Evolutionary conservation across 2,888 invertebrate genomes (phyloP).

Genomic region (Anoncus sp.): DNA sequence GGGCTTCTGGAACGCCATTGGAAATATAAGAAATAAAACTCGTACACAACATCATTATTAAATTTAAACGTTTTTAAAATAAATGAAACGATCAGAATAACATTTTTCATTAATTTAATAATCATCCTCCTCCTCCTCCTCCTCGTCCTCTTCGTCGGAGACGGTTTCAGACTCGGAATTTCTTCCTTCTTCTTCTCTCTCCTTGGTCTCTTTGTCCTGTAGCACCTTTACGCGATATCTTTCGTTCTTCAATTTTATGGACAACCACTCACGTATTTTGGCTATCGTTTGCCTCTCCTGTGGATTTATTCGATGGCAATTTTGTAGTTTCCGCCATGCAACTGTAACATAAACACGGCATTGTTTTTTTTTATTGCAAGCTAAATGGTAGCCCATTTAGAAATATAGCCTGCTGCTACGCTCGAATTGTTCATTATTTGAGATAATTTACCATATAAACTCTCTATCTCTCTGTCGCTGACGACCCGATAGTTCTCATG

Average conservation of each 20-base stretch:
- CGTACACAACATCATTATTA: not conserved
- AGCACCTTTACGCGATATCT: not conserved
- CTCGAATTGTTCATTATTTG: not conserved
- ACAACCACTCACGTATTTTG: conserved; percentile 9
- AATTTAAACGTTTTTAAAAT: not conserved
- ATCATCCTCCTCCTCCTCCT: conserved; percentile 1
- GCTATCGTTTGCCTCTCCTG: not conserved
- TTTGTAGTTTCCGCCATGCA: conserved; percentile 1
- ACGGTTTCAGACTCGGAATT: not conserved
- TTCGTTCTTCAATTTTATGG: conserved; percentile 6
- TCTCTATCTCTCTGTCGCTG: not conserved
- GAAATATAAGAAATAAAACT: not conserved
- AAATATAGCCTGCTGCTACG: not conserved
- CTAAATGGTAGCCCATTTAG: not conserved
- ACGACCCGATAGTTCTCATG: not conserved
- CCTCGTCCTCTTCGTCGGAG: conserved; percentile 11
- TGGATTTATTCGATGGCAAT: conserved; percentile 1
- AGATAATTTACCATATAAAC: not conserved
- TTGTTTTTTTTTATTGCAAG: conserved; percentile 5
- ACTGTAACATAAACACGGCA: conserved; percentile 10
- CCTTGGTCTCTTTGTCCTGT: not conserved
- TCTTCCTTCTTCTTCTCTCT: not conserved
- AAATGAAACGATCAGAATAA: no score
- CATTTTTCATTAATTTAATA: no score
- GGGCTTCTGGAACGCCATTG: not conserved